Evolutionary conservation across 2,113 vertebrate species (phyloP), one percentile per base, ranked within the genome.

Genomic region (Acrocephalus kingi): DNA sequence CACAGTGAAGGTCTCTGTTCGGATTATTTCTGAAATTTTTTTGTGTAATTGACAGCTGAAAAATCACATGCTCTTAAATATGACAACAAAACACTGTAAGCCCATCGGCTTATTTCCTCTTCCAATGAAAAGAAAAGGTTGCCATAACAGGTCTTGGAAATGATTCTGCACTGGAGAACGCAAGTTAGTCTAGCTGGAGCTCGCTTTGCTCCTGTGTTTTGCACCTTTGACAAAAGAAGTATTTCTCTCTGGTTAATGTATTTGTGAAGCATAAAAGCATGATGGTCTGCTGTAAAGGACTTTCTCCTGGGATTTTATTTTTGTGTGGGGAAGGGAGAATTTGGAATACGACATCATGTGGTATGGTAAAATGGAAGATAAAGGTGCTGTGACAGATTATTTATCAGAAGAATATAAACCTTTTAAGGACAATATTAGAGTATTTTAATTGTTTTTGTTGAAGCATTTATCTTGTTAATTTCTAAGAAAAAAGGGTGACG

Each of bases 301-400:
- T 97, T 94, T 97, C 96, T 97, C 96, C 97, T 97, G 97, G 95
- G 96, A 97, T 97, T 97, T 97, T 98, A 98, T 97, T 98, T 97
- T 89, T 95, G 63, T 96, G 90, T 95, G 92, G 88, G 93, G 89
- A 96, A 96, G 82, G 97, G 95, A 97, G 96, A 97, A 94, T 97
- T 96, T 98, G 94, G 79, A 97, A 91, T 96, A 96, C 17, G 94
- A 96, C 97, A 98, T 98, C 97, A 94, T 96, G 96, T 98, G 76
- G 95, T 97, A 93, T 90, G 96, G 96, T 96, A 71, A 96, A 96
- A 96, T 90, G 94, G 96, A 97, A 97, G 97, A 97, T 91, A 97
- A 98, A 95, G 97, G 98, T 98, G 97, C 98, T 97, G 97, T 97
- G 96, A 97, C 96, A 97, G 96, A 97, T 96, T 98, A 98, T 98